Base-by-base conservation (phyloP, 2,797 vertebrate species). In the Dromococcyx pavoninus region DNA sequence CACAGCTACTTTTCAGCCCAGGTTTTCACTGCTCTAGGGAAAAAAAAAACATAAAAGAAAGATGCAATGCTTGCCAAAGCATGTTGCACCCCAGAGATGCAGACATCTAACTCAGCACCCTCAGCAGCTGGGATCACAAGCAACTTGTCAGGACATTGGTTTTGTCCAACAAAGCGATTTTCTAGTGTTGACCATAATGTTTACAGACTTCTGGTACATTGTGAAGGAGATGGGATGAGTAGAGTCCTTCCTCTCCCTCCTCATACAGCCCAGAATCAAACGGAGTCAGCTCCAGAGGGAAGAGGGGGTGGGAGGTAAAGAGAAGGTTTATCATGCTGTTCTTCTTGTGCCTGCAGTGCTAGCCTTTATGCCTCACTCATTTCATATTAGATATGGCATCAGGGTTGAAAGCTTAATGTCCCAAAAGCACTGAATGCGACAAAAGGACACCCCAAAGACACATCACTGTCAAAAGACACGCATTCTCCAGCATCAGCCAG, bases 281-380 rank as follows among this genome's bases (percentile, higher is more conserved):
- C 23, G 0, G 4, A 51, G 43, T 3, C 72, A 15, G 2, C 24
- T 46, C 13, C 67, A n/a, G 8, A 41, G 27, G 16, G 3, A 32
- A 61, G 6, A 80, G 25, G 14, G 70, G 27, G 57, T 2, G 1
- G 25, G 57, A 66, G 46, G 70, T 3, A 60, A 70, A 30, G 27
- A 51, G 44, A 10, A 62, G 46, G 30, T 10, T 5, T 32, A 28
- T 10, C 18, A 3, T 2, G 28, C 58, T 65, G 57, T 64, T 65
- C 35, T 5, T 60, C 39, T 58, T 39, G 17, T 18, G 35, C 30
- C 78, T n/a, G 27, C 18, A 56, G 51, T 9, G 0, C 41, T 39
- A 51, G 23, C 13, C 15, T 33, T 74, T 14, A 18, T 5, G 13
- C 35, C 46, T 70, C 57, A 15, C 8, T 21, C 53, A 9, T 43